Percentiles rank a stretch among this genome's conserved stretches.
These are phyloP conservation scores for Molothrus aeneus DNA, from an alignment of 2,797 vertebrate genomes.

Conservation along the genomic window DNA sequence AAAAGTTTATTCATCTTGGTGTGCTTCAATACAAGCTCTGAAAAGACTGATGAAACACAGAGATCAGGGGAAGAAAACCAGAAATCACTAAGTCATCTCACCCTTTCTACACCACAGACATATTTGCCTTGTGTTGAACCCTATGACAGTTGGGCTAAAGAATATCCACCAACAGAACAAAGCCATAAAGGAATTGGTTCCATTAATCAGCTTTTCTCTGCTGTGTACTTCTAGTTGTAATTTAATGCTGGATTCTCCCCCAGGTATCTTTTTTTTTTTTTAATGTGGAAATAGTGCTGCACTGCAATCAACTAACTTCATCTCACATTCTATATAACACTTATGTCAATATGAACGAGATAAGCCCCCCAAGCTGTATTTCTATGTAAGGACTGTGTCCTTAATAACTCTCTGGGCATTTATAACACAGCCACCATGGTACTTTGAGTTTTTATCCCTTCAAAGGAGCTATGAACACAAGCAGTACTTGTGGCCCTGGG, in stretches of 20 bases:
- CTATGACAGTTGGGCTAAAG: accelerated
- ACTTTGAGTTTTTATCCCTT: not conserved
- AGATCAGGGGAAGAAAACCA: not conserved
- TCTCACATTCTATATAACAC: not conserved
- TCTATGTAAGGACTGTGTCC: not conserved
- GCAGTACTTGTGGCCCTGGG: not conserved
- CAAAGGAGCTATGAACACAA: not conserved
- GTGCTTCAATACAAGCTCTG: not conserved
- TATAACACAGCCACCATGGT: not conserved
- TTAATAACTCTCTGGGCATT: not conserved
- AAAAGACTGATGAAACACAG: not conserved
- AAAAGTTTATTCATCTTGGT: not conserved
- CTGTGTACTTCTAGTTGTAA: not conserved
- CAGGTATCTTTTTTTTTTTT: not conserved
- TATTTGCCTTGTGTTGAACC: not conserved
- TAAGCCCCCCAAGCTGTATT: not conserved
- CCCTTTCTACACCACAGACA: not conserved
- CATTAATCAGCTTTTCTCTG: not conserved
- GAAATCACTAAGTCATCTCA: not conserved
- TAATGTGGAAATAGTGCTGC: not conserved
- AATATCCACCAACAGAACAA: not conserved
- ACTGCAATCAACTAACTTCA: not conserved
- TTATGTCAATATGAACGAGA: accelerated
- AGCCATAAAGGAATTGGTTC: not conserved
- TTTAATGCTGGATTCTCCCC: not conserved